Evolutionary conservation across 1,140 invertebrate genomes (phyloP).

Genomic region (Zaprionus ornatus): DNA sequence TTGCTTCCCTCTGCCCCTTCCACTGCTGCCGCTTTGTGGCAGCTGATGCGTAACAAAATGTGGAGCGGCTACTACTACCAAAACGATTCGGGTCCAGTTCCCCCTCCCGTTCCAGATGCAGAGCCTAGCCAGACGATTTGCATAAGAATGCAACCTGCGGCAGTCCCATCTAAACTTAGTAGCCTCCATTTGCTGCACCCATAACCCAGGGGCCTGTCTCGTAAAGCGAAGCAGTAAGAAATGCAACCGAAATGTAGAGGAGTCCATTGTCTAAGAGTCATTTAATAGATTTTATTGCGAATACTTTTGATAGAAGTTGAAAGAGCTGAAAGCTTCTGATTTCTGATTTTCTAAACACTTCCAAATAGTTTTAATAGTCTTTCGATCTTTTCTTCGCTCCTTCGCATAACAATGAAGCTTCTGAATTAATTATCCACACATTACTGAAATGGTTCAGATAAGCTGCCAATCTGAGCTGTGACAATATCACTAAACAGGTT

Average conservation of each 20-base stretch:
- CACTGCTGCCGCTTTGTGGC: background rate
- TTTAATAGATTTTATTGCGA: constrained; percentile 72
- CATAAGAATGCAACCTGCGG: constrained; percentile 73
- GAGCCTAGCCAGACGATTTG: constrained; percentile 52
- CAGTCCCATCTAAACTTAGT: constrained; percentile 28
- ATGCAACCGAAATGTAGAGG: constrained; percentile 38
- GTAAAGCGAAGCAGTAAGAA: constrained; percentile 28
- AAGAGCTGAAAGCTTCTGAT: constrained; percentile 29
- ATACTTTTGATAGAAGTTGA: constrained; percentile 59
- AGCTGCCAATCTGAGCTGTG: background rate
- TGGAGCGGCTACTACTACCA: constrained; percentile 50
- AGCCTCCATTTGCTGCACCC: constrained; percentile 40
- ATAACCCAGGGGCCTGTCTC: constrained; percentile 28
- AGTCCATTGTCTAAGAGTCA: constrained; percentile 53
- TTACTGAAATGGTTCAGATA: background rate
- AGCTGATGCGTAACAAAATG: constrained; percentile 62
- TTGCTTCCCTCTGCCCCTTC: background rate
- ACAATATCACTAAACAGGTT: background rate
- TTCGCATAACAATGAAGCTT: background rate
- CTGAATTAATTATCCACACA: background rate
- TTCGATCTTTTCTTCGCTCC: background rate
- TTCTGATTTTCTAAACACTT: constrained; percentile 10
- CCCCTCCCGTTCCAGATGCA: constrained; percentile 20
- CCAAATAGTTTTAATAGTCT: constrained; percentile 1
- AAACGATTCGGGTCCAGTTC: constrained; percentile 13